Evolutionary conservation across 1,140 invertebrate species (phyloP).

Genomic region (Drosophila sp.): DNA sequence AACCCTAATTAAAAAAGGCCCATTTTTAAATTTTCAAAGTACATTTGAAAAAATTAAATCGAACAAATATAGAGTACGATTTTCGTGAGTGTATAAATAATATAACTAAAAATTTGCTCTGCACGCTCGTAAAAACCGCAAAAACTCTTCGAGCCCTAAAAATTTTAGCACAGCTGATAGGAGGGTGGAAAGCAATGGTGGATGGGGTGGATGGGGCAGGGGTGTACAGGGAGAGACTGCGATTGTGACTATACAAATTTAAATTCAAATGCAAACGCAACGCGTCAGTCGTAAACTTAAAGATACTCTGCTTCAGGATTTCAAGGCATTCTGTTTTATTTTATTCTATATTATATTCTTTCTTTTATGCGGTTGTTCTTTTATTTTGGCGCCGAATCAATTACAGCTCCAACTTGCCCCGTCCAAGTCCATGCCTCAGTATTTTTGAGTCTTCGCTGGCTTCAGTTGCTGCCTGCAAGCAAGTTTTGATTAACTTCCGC

Average conservation of each 20-base stretch:
- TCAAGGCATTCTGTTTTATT: constrained; percentile 53
- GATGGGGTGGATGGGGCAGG: too few species aligned
- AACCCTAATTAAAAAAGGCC: too few species aligned
- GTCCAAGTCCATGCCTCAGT: neutral
- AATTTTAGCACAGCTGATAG: neutral
- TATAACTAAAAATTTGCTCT: constrained; percentile 41
- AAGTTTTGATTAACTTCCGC: constrained; percentile 78
- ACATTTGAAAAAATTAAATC: too few species aligned
- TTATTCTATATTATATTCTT: neutral
- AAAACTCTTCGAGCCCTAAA: constrained; percentile 30
- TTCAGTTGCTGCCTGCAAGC: constrained; percentile 60
- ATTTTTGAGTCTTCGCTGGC: neutral
- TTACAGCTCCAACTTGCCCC: constrained; percentile 51
- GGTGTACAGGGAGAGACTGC: neutral
- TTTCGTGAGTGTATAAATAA: neutral
- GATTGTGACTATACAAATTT: constrained; percentile 23
- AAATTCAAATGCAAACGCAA: constrained; percentile 55
- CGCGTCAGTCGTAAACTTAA: constrained; percentile 72
- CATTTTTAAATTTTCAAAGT: too few species aligned
- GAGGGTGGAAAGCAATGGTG: too few species aligned
- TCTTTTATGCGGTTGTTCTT: constrained; percentile 10
- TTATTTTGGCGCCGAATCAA: constrained; percentile 57
- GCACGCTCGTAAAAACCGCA: constrained; percentile 42
- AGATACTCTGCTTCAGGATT: constrained; percentile 53
- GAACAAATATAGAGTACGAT: too few species aligned